These are phyloP conservation scores for Ornithorhynchus anatinus DNA, from an alignment of 2,113 vertebrate species.

Conservation along the genomic window DNA sequence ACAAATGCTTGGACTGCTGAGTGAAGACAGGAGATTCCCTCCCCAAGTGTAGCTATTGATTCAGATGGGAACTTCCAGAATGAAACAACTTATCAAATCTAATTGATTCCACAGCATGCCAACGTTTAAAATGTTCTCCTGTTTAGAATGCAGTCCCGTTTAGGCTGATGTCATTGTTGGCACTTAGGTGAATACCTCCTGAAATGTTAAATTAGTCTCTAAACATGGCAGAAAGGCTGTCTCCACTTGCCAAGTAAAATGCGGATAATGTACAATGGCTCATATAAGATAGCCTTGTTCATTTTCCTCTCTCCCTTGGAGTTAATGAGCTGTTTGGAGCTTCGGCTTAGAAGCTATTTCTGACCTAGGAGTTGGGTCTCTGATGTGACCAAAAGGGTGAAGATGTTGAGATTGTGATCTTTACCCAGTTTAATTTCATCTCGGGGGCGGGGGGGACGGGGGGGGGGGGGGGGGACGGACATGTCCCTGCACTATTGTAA, in stretches of 20 bases:
- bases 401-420: no score
- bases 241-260: constrained; percentile 49
- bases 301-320: not conserved
- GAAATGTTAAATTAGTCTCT: constrained; percentile 66
- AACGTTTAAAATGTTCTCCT: not conserved
- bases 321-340: constrained; percentile 6
- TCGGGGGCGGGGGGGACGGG: not conserved
- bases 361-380: not conserved
- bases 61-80: constrained; percentile 46
- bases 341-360: constrained; percentile 19
- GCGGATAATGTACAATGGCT: constrained; percentile 42
- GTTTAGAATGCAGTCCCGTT: constrained; percentile 48
- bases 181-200: constrained; percentile 52
- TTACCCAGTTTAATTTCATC: not conserved
- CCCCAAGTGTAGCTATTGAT: constrained; percentile 29
- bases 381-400: not conserved
- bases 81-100: constrained; percentile 37
- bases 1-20: not conserved
- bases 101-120: constrained; percentile 29
- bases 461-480: not conserved
- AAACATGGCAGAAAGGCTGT: constrained; percentile 51
- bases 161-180: constrained; percentile 60
- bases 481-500: not conserved
- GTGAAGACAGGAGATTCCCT: constrained; percentile 27
- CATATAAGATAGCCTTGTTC: constrained; percentile 25